Percentiles rank a stretch among this genome's conserved stretches.
phyloP scores from a whole-genome alignment of 2,113 vertebrate genomes.

The Nesoenas mayeri region DNA sequence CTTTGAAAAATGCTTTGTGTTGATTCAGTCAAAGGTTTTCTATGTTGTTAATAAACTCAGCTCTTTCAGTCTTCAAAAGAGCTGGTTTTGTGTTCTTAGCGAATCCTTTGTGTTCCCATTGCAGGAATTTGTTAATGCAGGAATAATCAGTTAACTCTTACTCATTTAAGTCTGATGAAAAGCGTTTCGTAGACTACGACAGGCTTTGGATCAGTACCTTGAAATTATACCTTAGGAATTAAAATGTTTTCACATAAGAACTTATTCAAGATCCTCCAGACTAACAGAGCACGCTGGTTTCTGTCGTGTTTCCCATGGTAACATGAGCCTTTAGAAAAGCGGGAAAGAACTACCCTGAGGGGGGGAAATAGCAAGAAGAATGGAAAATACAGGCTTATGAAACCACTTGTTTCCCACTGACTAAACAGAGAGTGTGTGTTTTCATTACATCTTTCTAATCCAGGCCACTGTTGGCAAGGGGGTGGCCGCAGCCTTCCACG shows the following conservation, averaged over 20 bases:
- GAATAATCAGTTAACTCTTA: neutral
- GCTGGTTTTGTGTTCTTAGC: neutral
- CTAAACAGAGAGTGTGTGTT: neutral
- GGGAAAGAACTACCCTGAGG: neutral
- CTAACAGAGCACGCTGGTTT: neutral
- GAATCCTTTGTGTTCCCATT: neutral
- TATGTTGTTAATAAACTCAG: neutral
- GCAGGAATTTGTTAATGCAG: neutral
- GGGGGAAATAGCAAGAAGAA: neutral
- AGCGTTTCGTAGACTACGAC: neutral
- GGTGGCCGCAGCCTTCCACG: neutral
- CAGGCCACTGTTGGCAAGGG: neutral
- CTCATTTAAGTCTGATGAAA: neutral
- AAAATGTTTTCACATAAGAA: neutral
- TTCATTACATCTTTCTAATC: neutral
- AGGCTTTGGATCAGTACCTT: neutral
- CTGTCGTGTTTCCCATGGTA: neutral
- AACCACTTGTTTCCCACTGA: neutral
- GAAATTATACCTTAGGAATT: neutral
- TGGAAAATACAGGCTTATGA: neutral
- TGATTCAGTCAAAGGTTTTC: slow-evolving; percentile 29
- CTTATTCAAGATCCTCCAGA: neutral
- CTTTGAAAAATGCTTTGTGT: neutral
- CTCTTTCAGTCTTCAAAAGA: neutral
- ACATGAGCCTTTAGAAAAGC: neutral